Conservation (phyloP, 2,888 invertebrate species). For the Helleia helle region DNA sequence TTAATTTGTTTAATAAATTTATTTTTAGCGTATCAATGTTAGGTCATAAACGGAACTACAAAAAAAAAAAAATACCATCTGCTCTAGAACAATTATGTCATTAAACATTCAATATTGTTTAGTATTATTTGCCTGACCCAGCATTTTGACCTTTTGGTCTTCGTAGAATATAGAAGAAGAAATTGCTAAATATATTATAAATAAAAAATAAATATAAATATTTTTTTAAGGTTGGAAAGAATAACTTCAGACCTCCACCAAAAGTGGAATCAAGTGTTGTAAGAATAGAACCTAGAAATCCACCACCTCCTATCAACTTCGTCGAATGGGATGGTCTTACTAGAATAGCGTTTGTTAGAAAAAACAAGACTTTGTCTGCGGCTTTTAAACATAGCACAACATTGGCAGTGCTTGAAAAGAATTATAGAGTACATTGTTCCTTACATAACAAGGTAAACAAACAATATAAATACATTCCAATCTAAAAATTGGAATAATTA, state of each 20-base stretch:
- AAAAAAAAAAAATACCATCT: too few species aligned
- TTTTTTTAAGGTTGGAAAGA: conserved; percentile 88
- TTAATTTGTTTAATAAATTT: too few species aligned
- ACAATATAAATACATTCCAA: conserved; percentile 1
- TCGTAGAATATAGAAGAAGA: background rate
- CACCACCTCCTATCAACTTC: conserved; percentile 96
- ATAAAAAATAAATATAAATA: too few species aligned
- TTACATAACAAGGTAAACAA: conserved; percentile 78
- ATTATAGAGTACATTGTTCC: conserved; percentile 92
- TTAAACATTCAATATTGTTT: too few species aligned
- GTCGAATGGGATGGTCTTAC: conserved; percentile 99
- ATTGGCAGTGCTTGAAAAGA: conserved; percentile 88
- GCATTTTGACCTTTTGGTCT: too few species aligned
- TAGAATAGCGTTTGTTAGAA: conserved; percentile 94
- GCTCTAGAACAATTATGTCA: too few species aligned
- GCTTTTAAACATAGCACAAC: conserved; percentile 91
- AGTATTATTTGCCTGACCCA: too few species aligned
- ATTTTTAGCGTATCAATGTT: too few species aligned
- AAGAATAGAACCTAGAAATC: conserved; percentile 96
- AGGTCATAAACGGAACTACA: too few species aligned
- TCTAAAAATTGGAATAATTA: too few species aligned
- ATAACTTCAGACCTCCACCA: conserved; percentile 98
- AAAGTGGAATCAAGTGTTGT: conserved; percentile 99
- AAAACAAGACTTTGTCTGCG: conserved; percentile 96
- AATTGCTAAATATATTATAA: background rate